Evolutionary conservation across 2,797 vertebrate genomes (phyloP), one percentile per base, ranked within the genome.

Genomic region (Eutrigla gurnardus): DNA sequence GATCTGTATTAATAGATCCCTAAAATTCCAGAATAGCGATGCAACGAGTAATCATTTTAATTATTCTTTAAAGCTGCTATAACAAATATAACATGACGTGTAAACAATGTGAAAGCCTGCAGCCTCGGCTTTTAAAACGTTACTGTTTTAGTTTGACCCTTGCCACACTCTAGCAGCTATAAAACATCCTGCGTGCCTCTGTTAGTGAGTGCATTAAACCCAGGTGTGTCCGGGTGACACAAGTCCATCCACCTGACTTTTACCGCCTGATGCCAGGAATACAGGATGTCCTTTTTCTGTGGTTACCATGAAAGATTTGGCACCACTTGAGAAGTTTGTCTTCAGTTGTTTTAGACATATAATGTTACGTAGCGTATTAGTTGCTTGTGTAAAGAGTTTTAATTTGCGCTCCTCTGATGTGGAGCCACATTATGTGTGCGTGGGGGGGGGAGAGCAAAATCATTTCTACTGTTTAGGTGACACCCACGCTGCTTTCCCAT

Each of bases 361-460:
- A 1, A 14, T 35, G 42, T 36, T 0, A 10, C 49, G 3, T 47
- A 32, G 40, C 3, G 4, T n/a, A n/a, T 59, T 33, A 32, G 47
- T 64, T 40, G 12, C 39, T 33, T 15, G 0, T 53, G 17, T 35
- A 11, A 6, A 55, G 57, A 3, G 12, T 70, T 18, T 46, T 39
- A 2, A n/a, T 42, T 50, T 37, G 11, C 2, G 2, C 64, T 45
- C 36, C 49, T 25, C 49, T 39, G 47, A 47, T 45, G 33, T 62
- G 50, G 46, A 67, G 49, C 39, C 42, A 32, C 12, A 58, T 73
- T 75, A 63, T 15, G 33, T 71, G 57, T 62, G 13, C 42, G 25
- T 1, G 17, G 12, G 10, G 46, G 33, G 0, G 18, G 66, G 42
- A 60, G 58, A 37, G 6, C 9, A 61, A 58, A 53, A 2, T 9